Conservation (phyloP, 2,113 vertebrate genomes). For the Ramphastos sulfuratus region DNA sequence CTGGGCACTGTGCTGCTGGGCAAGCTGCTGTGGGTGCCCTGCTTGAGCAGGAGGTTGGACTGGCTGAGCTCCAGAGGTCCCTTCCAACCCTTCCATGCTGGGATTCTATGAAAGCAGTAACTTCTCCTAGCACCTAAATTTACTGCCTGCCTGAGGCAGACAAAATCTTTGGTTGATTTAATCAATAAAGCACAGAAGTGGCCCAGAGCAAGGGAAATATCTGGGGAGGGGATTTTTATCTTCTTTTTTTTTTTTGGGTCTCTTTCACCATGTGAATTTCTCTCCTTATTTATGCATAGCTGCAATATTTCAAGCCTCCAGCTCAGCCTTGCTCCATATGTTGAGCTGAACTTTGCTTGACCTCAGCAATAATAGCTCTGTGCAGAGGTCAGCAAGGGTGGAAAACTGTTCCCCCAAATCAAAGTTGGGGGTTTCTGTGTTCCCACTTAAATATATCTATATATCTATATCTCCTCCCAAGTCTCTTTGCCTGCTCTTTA, state of each 20-base stretch:
- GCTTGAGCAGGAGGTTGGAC: too few species aligned
- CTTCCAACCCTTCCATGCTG: too few species aligned
- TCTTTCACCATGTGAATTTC: not conserved
- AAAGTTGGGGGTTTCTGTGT: not conserved
- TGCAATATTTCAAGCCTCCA: slow-evolving; percentile 34
- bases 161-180: not conserved
- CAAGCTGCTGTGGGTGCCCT: too few species aligned
- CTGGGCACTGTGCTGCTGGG: too few species aligned
- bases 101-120: not conserved
- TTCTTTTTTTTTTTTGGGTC: not conserved
- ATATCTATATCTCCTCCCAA: not conserved
- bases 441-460: not conserved
- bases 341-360: slow-evolving; percentile 35
- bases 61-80: too few species aligned
- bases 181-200: not conserved
- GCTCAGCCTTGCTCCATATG: slow-evolving; percentile 15
- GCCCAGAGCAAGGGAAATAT: slow-evolving; percentile 30
- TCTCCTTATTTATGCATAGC: slow-evolving; percentile 42
- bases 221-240: not conserved
- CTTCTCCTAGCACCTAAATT: not conserved
- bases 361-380: not conserved
- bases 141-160: not conserved
- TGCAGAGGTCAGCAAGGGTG: not conserved
- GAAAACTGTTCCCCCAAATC: not conserved
- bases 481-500: not conserved